A percentile compares a stretch with the other conserved stretches of the same genome.
These are phyloP conservation scores for Sarcoramphus papa DNA, from an alignment of 2,797 vertebrate species.

Conservation along the genomic window DNA sequence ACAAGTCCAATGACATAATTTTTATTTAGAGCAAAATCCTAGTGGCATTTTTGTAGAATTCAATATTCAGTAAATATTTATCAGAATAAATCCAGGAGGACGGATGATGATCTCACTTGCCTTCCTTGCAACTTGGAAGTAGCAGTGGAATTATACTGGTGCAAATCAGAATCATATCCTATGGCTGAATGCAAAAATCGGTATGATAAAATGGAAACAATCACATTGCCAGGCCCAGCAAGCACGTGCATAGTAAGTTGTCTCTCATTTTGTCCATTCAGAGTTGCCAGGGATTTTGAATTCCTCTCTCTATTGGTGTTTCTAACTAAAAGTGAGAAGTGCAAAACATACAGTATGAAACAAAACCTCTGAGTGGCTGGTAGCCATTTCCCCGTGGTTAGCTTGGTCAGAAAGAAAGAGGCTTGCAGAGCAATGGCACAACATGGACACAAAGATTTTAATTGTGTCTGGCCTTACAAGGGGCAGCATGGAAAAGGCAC, in stretches of 20 bases:
- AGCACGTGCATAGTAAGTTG: neutral
- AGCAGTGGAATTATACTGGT: neutral
- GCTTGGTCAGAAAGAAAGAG: neutral
- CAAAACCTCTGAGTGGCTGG: neutral
- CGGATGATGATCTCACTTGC: neutral
- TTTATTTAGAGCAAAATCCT: slow-evolving; percentile 70
- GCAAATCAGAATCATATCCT: neutral
- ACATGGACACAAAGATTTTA: neutral
- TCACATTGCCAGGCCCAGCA: neutral
- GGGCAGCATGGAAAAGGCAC: neutral
- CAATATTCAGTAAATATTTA: slow-evolving; percentile 36
- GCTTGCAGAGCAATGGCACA: neutral
- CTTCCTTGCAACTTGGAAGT: neutral
- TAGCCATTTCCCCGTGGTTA: neutral
- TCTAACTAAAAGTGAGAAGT: neutral
- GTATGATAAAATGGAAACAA: neutral
- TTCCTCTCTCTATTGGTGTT: neutral
- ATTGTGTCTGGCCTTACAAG: neutral
- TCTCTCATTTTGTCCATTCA: neutral
- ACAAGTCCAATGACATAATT: slow-evolving; percentile 77
- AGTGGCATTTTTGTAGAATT: slow-evolving; percentile 56
- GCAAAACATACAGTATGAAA: neutral
- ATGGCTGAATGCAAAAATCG: neutral
- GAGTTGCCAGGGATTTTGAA: neutral
- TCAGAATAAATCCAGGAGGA: neutral